Evolutionary conservation across 2,113 vertebrate species (phyloP), one percentile per base, ranked within the genome.

Genomic region (Dendrocopos noguchii): DNA sequence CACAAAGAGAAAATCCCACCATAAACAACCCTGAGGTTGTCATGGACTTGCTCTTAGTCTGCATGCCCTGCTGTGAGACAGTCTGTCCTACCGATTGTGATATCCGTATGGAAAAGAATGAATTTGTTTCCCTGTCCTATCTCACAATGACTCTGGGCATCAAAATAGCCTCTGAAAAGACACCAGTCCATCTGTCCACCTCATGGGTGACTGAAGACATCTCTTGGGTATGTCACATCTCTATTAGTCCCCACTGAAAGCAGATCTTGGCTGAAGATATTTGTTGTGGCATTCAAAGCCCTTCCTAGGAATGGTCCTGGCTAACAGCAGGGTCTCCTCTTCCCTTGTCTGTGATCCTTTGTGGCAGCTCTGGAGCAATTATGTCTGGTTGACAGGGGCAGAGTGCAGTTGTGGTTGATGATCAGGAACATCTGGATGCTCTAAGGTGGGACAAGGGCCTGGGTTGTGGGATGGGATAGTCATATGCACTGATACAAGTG

Each of bases 291-390:
- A 34, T 66, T 63, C 71, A 76, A 85, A 89, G 36, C 36, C 64
- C 47, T 71, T 84, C 22, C 39, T 57, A 80, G 60, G 52, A 31
- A 33, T 67, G 71, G 20, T 72, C 61, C 36, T 64, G 33, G 44
- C 53, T 60, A 61, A 18, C 57, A 10, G 28, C 21, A 44, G 47
- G 68, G 29, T 83, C 18, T 89, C 57, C 5, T 84, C 78, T 92
- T 46, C 6, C 31, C 77, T 66, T 55, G 56, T 19, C 67, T 12
- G 1, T 63, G 75, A 42, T 90, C 33, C 91, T 90, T 96, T 94
- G 91, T 85, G 87, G 53, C 79, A 94, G 91, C 79, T 86, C 86
- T 93, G 79, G 85, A 93, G 72, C 67, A 89, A 87, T 92, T 79
- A 50, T 46, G 3, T 27, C 78, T 84, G 11, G 2, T 77, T 86